Evolutionary conservation across 2,797 vertebrate genomes (phyloP).

Genomic region (Phrynocephalus guinanensis): DNA sequence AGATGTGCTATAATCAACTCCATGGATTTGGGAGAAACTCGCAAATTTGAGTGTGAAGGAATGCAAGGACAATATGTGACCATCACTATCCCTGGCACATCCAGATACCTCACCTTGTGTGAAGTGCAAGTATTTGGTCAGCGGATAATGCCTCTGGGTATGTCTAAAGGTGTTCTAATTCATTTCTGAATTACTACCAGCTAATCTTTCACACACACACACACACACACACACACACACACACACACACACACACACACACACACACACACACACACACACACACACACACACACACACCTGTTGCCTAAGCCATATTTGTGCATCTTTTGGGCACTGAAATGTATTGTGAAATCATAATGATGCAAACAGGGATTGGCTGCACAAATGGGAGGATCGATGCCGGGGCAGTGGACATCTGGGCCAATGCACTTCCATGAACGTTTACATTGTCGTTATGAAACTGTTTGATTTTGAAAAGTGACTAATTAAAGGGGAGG

Average conservation of each 20-base stretch:
- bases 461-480: no score
- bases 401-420: no score
- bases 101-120: conserved; percentile 6
- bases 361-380: no score
- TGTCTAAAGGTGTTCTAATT: not conserved
- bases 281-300: no score
- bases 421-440: no score
- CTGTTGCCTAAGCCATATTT: not conserved
- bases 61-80: conserved; percentile 23
- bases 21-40: not conserved
- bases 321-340: not conserved
- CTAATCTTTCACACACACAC: not conserved
- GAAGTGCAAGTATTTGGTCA: conserved; percentile 16
- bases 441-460: no score
- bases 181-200: not conserved
- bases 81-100: not conserved
- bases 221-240: no score
- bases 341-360: no score
- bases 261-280: no score
- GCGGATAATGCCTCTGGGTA: not conserved
- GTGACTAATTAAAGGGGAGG: no score
- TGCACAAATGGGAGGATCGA: no score
- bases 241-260: no score
- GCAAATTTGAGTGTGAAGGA: not conserved
- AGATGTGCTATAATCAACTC: not conserved